Evolutionary conservation across 2,888 invertebrate species (phyloP), one percentile per base, ranked within the genome.

Genomic region (Noctua pronuba): DNA sequence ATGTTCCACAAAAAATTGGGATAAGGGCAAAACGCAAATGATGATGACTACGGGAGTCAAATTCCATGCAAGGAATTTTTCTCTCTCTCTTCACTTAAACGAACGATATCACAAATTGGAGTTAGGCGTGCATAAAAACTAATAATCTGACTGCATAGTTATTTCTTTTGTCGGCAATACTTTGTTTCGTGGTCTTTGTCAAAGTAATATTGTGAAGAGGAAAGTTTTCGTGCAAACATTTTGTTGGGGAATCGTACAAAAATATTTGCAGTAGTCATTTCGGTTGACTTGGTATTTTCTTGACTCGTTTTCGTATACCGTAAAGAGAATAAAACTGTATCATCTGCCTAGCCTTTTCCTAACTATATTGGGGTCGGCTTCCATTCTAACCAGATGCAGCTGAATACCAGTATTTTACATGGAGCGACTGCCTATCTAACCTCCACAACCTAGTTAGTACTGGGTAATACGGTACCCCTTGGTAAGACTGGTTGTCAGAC

Each of bases 191-290:
- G 5, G 41, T n/a, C 49, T 62, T 73, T 38, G 60, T 52, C 16
- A 49, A 68, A 75, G 52, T 75, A 76, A 76, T 70, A 65, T 28
- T 66, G 6, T 44, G 41, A 41, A 66, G 70, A 76, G 41, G 44
- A 38, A 78, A 78, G 70, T 70, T 76, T 41, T 35, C 10, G 18
- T n/a, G 24, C 18, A 24, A 31, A 38, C 64, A 62, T 70, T 49
- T 70, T 76, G 18, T 64, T n/a, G 31, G 24, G 35, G 21, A 65
- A 41, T 65, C 16, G 65, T 65, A 65, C 41, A 65, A 65, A 41
- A 41, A 41, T 41, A n/a, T 65, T 65, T 16, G 41, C 41, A 16
- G 4, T 31, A 10, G 21, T 60, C 21, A 31, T 31, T 60, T 60
- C 31, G 31, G 18, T 10, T 31, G 21, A 21, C 8, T 31, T 60